Conservation (phyloP, 2,113 vertebrate genomes). For the Pelodiscus sinensis region DNA sequence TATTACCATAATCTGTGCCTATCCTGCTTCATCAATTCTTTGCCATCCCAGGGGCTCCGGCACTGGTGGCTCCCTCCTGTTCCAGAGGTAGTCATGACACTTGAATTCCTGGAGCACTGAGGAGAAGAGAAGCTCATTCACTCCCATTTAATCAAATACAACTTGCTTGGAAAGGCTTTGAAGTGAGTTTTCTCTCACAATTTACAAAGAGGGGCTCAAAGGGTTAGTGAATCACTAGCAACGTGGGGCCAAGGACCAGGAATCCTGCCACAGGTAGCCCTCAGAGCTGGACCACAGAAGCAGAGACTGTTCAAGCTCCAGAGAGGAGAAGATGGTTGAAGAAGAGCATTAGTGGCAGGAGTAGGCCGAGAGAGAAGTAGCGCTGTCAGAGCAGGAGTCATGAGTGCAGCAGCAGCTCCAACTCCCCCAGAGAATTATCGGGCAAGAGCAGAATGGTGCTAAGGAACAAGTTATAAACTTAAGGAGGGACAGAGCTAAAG, state of each 20-base stretch:
- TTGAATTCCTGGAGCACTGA: not conserved
- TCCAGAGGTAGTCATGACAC: too few relatives aligned
- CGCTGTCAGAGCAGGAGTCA: too few relatives aligned
- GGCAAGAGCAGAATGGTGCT: not conserved
- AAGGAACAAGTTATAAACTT: not conserved
- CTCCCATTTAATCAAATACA: not conserved
- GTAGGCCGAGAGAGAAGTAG: too few relatives aligned
- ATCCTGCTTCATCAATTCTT: not conserved
- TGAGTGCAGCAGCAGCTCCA: too few relatives aligned
- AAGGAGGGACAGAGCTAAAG: not conserved
- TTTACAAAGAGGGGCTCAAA: not conserved
- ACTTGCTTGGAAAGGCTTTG: not conserved
- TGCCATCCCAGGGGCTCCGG: not conserved
- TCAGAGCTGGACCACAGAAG: not conserved
- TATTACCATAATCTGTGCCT: not conserved
- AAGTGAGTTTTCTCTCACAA: not conserved
- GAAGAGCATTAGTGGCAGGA: too few relatives aligned
- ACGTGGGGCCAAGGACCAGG: not conserved
- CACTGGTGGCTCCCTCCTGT: not conserved
- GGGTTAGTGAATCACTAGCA: not conserved
- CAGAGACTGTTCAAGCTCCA: not conserved
- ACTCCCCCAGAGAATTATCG: too few relatives aligned
- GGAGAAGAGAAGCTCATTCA: not conserved
- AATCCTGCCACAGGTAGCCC: not conserved
- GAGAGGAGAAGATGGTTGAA: not conserved